These are phyloP conservation scores for Chrysochloris asiatica DNA, from an alignment of 2,113 vertebrate genomes.

Conservation along the genomic window DNA sequence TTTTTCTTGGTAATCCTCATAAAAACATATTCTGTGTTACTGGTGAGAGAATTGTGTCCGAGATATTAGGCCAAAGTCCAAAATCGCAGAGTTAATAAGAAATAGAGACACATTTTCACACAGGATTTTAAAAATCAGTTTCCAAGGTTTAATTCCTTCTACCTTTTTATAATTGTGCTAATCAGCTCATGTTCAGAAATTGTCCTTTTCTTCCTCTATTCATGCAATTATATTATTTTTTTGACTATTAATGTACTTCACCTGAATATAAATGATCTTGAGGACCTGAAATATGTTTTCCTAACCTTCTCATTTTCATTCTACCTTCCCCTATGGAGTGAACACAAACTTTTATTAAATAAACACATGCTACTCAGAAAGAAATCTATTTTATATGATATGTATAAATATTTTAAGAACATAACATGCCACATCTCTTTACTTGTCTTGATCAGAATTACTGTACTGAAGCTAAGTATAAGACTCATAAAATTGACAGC, in stretches of 20 bases:
- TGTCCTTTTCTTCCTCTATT: neutral
- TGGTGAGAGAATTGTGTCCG: too few species aligned
- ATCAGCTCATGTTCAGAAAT: neutral
- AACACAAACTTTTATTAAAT: neutral
- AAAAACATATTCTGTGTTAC: too few species aligned
- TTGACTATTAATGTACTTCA: neutral
- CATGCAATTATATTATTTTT: neutral
- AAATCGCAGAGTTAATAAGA: neutral
- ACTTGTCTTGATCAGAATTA: slow-evolving; percentile 3
- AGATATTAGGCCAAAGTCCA: neutral
- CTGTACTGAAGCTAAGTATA: neutral
- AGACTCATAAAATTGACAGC: neutral
- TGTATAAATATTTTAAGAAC: neutral
- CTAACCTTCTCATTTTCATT: neutral
- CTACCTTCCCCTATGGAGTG: neutral
- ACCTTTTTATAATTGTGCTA: neutral
- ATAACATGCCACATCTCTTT: neutral
- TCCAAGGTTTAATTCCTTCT: neutral
- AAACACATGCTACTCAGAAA: neutral
- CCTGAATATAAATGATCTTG: neutral
- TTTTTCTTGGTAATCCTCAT: neutral
- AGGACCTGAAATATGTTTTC: neutral
- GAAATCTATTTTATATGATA: neutral
- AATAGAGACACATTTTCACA: neutral
- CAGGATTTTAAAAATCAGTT: neutral